A percentile compares a stretch with the other conserved stretches of the same genome.
These are phyloP conservation scores for Callipepla californica DNA, from an alignment of 2,113 vertebrate genomes.

Conservation along the genomic window DNA sequence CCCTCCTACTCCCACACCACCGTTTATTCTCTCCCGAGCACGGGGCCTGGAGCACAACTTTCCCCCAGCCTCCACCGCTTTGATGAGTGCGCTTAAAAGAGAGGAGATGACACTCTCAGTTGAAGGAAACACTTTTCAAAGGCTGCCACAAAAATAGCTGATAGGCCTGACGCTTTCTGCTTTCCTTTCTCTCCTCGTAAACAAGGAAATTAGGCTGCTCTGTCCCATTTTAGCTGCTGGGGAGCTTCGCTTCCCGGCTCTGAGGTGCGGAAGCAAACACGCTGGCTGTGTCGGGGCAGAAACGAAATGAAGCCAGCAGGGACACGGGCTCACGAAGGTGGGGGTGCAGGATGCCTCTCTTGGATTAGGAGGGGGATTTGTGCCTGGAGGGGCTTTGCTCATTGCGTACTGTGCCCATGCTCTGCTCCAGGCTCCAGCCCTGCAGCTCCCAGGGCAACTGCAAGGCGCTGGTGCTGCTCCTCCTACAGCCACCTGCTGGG, in stretches of 20 bases:
- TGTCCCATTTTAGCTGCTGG: slow-evolving; percentile 59
- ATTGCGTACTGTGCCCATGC: background rate
- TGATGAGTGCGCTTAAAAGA: slow-evolving; percentile 53
- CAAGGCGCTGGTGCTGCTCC: accelerated
- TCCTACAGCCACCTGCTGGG: background rate
- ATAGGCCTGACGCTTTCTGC: slow-evolving; percentile 38
- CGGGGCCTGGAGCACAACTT: background rate
- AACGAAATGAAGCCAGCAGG: background rate
- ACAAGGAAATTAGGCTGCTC: slow-evolving; percentile 56
- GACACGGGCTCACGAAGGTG: background rate
- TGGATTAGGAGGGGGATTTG: accelerated
- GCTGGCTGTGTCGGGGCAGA: background rate
- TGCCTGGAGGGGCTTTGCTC: background rate
- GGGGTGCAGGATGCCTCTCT: background rate
- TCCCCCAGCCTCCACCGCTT: slow-evolving; percentile 38
- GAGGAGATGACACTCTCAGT: slow-evolving; percentile 16
- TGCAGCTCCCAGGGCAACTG: background rate
- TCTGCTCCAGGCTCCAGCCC: background rate
- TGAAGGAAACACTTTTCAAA: slow-evolving; percentile 68
- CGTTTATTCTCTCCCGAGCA: slow-evolving; percentile 10
- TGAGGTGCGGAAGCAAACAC: background rate
- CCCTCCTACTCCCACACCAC: slow-evolving; percentile 45
- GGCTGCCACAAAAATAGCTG: slow-evolving; percentile 67
- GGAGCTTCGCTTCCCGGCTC: slow-evolving; percentile 31
- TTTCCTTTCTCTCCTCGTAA: slow-evolving; percentile 48